Conservation (phyloP, 2,113 vertebrate species). For the Pseudorasbora parva region DNA sequence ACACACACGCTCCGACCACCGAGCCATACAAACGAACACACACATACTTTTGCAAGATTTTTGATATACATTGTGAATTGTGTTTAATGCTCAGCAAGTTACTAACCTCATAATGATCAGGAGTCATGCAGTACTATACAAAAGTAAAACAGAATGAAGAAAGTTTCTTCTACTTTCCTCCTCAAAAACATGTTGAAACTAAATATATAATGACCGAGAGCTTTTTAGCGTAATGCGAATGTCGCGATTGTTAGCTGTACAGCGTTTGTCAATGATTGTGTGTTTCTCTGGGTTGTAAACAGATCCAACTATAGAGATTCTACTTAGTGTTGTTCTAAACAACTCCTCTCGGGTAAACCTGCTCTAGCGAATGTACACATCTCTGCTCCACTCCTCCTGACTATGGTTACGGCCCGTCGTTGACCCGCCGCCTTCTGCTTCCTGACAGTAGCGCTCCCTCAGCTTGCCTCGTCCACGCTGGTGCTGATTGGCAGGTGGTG, state of each 20-base stretch:
- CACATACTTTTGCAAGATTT: slow-evolving; percentile 60
- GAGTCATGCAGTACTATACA: slow-evolving; percentile 77
- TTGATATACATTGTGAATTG: slow-evolving; percentile 46
- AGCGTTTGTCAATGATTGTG: slow-evolving; percentile 51
- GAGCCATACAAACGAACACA: slow-evolving; percentile 9
- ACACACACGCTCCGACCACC: neutral
- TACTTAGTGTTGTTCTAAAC: neutral
- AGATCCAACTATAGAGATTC: slow-evolving; percentile 67
- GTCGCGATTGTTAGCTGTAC: slow-evolving; percentile 47
- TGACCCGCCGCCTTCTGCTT: slow-evolving; percentile 75
- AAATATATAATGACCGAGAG: slow-evolving; percentile 59
- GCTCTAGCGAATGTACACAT: slow-evolving; percentile 88
- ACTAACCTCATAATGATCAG: slow-evolving; percentile 52
- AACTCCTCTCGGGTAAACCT: slow-evolving; percentile 22
- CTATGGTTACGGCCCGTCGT: slow-evolving; percentile 81
- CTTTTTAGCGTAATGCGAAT: slow-evolving; percentile 41
- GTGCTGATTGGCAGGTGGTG: slow-evolving; percentile 70
- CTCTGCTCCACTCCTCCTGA: slow-evolving; percentile 88
- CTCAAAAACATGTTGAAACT: slow-evolving; percentile 64
- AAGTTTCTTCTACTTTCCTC: slow-evolving; percentile 30
- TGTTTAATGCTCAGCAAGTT: slow-evolving; percentile 60
- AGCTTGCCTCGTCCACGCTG: slow-evolving; percentile 83
- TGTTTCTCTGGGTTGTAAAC: slow-evolving; percentile 76
- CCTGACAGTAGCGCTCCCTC: slow-evolving; percentile 83
- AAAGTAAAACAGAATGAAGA: slow-evolving; percentile 65